These are phyloP conservation scores for Netta rufina DNA, from an alignment of 2,797 vertebrate species.

Conservation along the genomic window DNA sequence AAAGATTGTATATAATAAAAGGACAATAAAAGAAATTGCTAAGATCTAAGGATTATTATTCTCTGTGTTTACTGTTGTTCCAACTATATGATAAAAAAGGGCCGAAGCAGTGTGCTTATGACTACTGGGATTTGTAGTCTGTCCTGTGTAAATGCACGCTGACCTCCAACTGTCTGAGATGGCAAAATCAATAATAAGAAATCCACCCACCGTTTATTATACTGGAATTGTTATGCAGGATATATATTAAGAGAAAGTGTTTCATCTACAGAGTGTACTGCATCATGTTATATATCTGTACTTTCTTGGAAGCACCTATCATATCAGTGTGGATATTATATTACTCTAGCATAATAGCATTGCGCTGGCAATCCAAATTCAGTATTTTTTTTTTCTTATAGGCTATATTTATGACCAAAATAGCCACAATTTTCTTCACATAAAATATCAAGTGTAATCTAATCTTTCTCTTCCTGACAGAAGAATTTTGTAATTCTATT, in stretches of 20 bases:
- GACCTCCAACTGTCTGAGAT: conserved; percentile 8
- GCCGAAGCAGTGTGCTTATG: background rate
- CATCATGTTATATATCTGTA: background rate
- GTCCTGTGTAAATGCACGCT: conserved; percentile 3
- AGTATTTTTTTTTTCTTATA: conserved; percentile 28
- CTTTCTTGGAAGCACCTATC: conserved; percentile 19
- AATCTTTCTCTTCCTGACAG: conserved; percentile 56
- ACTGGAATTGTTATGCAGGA: conserved; percentile 18
- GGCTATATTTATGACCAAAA: conserved; percentile 57
- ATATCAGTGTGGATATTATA: background rate
- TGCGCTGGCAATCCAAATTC: conserved; percentile 21
- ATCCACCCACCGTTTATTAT: conserved; percentile 8
- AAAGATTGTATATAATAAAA: background rate
- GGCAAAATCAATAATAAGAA: conserved; percentile 45
- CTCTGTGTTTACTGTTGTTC: conserved; percentile 23
- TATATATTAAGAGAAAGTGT: conserved; percentile 3
- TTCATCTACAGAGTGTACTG: conserved; percentile 27
- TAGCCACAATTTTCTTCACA: conserved; percentile 43
- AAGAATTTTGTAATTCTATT: conserved; percentile 54
- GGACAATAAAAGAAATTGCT: conserved; percentile 48
- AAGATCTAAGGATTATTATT: conserved; percentile 45
- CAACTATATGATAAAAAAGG: background rate
- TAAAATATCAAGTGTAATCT: conserved; percentile 49
- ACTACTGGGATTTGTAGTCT: conserved; percentile 45
- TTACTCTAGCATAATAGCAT: conserved; percentile 32